Base-by-base conservation (phyloP, 2,888 invertebrate genomes). In the Eustalomyia histrio region DNA sequence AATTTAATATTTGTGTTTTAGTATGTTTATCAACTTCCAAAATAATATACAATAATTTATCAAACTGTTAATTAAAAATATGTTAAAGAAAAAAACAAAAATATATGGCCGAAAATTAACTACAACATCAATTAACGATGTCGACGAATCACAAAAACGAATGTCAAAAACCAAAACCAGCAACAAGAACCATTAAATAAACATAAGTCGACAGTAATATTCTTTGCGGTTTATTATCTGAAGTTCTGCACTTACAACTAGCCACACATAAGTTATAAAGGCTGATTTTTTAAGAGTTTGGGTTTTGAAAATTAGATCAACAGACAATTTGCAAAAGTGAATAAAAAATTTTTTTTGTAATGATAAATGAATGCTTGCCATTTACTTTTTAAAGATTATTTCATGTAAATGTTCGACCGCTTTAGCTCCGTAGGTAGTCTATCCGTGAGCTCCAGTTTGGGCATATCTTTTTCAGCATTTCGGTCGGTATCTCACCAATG, bases 11-110 rank as follows among this genome's bases (percentile, higher is more conserved):
- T 10, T 47, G 43, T 47, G 5, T 47, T 47, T 47, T n/a, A 47
- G n/a, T n/a, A 5, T 47, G 43, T 43, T 43, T 47, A 4, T 1
- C 39, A 12, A 39, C 8, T 39, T n/a, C 6, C 43, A 47, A 29
- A 39, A 39, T 5, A 47, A n/a, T 47, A 47, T 3, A 53, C 58
- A 24, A 39, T 17, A 53, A 65, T 35, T 50, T 14, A 65, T 50
- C 35, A 73, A 50, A 39, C 9, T 65, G 39, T 39, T 74, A 65
- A 58, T 73, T 64, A n/a, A 7, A 47, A 72, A 72, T 43, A 39
- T 24, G 21, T 16, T 67, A 14, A 43, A 9, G 5, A 55, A 43
- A 9, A 10, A 55, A 43, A 10, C 18, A 39, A 2, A 14, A 57
- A 64, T 35, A 35, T 57, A 21, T 21, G 2, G 21, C 21, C 21